Evolutionary conservation across 2,797 vertebrate genomes (phyloP).

Genomic region (Clarias laeviceps): DNA sequence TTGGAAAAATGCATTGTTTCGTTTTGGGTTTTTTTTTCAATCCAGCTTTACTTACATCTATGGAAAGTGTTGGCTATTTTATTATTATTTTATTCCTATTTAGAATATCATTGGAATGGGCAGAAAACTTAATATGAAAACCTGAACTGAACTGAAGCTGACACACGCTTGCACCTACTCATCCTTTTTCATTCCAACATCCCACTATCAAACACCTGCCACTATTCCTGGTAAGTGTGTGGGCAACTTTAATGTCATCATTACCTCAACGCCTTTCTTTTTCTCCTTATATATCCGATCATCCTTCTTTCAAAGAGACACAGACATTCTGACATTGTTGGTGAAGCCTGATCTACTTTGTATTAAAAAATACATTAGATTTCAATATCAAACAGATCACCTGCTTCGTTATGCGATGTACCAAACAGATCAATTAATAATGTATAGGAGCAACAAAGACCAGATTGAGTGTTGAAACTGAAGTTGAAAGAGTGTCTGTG

Average conservation of each 20-base stretch:
- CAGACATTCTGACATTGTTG: conserved; percentile 8
- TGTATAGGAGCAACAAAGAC: conserved; percentile 47
- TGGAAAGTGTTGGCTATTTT: neutral
- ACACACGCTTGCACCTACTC: conserved; percentile 20
- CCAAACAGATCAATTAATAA: conserved; percentile 55
- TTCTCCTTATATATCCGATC: neutral
- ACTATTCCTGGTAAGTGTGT: conserved; percentile 19
- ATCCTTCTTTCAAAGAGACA: conserved; percentile 26
- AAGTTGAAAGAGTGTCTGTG: conserved; percentile 40
- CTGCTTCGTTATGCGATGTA: conserved; percentile 49
- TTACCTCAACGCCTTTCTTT: conserved; percentile 10
- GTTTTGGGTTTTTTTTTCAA: neutral
- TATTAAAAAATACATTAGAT: conserved; percentile 46
- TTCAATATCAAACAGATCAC: conserved; percentile 55
- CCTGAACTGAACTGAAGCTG: neutral
- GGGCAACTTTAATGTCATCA: conserved; percentile 36
- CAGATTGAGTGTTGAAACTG: conserved; percentile 25
- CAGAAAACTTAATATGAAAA: conserved; percentile 16
- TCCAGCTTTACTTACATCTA: neutral
- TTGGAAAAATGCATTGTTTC: no score
- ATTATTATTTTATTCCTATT: neutral
- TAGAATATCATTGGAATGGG: neutral
- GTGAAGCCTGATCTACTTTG: conserved; percentile 9
- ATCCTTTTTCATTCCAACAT: conserved; percentile 41
- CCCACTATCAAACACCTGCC: conserved; percentile 26